phyloP scores from a whole-genome alignment of 2,888 invertebrate genomes.

The Meta bourneti region DNA sequence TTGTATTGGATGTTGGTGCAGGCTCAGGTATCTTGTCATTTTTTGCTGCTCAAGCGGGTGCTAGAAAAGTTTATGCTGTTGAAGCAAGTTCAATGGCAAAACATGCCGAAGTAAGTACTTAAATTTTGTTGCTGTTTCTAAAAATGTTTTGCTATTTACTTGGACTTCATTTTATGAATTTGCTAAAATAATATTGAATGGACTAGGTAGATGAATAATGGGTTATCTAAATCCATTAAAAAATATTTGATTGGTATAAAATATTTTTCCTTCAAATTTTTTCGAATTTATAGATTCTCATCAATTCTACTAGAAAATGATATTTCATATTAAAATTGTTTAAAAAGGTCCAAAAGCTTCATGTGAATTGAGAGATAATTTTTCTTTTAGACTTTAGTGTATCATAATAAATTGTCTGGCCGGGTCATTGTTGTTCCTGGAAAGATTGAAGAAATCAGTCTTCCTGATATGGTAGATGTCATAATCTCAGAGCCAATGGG shows the following conservation, averaged over 20 bases:
- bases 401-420: constrained; percentile 92
- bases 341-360: not conserved
- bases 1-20: constrained; percentile 98
- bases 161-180: no score
- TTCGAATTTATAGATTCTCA: not conserved
- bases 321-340: not conserved
- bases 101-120: constrained; percentile 87
- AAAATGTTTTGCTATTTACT: no score
- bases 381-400: constrained; percentile 87
- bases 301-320: not conserved
- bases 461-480: constrained; percentile 97
- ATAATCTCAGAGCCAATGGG: constrained; percentile 99
- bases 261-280: not conserved
- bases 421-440: constrained; percentile 96
- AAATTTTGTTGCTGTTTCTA: not conserved
- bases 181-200: no score
- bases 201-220: no score
- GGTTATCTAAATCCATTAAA: no score
- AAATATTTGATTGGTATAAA: no score
- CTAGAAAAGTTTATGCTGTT: constrained; percentile 97
- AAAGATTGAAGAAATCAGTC: constrained; percentile 98
- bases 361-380: no score
- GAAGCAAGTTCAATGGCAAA: constrained; percentile 99
- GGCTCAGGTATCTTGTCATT: constrained; percentile 99
- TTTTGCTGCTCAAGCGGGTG: constrained; percentile 98